Base-by-base conservation (phyloP, 2,113 vertebrate species). In the Phaethornis superciliosus region DNA sequence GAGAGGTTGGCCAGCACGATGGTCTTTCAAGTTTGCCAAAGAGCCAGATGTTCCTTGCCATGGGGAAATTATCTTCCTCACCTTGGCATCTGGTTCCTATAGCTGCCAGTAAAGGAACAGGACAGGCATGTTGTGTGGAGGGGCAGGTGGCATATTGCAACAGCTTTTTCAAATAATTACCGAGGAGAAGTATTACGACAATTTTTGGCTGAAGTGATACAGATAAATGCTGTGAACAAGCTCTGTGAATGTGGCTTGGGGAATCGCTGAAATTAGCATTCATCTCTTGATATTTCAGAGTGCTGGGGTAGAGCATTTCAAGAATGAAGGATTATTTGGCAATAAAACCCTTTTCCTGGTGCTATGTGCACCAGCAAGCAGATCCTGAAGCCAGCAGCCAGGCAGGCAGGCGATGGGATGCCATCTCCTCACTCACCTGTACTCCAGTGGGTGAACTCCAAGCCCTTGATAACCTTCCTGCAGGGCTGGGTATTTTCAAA, bases 251-350 rank as follows among this genome's bases (percentile, higher is more conserved):
- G 3, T 8, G 21, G 68, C 83, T 75, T 16, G 16, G 83, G 96
- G 86, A 96, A 80, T 82, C 9, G 2, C 89, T 94, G 85, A 75
- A 91, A 96, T 86, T 67, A 81, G 74, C 85, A 78, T 94, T 94
- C 95, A 85, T 89, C 44, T 54, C 63, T 28, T 44, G 93, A 18
- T 96, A 85, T 97, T 95, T 96, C 94, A 71, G 37, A 54, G 78
- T 81, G 21, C 91, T 62, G 78, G 81, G 68, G 69, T n/a, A 74
- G 89, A 93, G 86, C 82, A 12, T 96, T 96, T 96, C 64, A 94
- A 56, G 95, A 96, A 91, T 60, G 89, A 93, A 90, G 88, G 52
- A 65, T 78, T 89, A 81, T 95, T 92, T 95, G 92, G 91, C 93
- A 90, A 47, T 55, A 75, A 91, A 90, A 55, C 40, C 26, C 27